These are phyloP conservation scores for Pedetes capensis DNA, from an alignment of 2,113 vertebrate genomes.

Conservation along the genomic window DNA sequence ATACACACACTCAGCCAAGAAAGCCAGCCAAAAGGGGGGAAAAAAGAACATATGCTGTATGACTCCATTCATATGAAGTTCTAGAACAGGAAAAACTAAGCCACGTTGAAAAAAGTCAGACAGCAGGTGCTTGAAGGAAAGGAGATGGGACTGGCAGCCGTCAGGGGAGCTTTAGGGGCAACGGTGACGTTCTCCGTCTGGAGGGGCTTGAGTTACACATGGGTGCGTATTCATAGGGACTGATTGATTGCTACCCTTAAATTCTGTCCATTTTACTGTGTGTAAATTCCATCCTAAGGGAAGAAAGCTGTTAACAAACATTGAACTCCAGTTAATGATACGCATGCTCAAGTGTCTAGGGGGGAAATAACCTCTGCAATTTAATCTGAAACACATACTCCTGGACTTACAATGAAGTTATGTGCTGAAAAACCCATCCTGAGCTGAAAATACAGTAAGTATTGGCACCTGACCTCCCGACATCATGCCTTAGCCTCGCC, in stretches of 20 bases:
- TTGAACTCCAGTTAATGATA: neutral
- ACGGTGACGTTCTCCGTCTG: neutral
- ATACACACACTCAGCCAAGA: neutral
- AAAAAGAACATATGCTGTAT: too few species aligned
- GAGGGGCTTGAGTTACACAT: neutral
- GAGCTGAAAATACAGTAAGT: neutral
- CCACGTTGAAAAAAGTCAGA: neutral
- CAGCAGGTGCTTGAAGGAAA: neutral
- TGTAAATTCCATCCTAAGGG: neutral
- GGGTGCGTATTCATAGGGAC: neutral
- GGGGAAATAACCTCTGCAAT: neutral
- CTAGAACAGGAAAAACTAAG: neutral
- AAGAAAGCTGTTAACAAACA: neutral
- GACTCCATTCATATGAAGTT: neutral
- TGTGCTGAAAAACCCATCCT: neutral
- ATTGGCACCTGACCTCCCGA: neutral
- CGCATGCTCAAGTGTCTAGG: neutral
- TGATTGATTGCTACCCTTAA: neutral
- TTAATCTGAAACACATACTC: neutral
- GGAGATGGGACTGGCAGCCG: neutral
- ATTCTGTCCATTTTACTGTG: neutral
- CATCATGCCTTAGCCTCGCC: neutral
- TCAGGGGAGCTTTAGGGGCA: fast-evolving
- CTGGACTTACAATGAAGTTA: too few species aligned
- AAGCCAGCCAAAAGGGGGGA: neutral